phyloP scores from a whole-genome alignment of 2,113 vertebrate species.

The Dipodomys ordii region DNA sequence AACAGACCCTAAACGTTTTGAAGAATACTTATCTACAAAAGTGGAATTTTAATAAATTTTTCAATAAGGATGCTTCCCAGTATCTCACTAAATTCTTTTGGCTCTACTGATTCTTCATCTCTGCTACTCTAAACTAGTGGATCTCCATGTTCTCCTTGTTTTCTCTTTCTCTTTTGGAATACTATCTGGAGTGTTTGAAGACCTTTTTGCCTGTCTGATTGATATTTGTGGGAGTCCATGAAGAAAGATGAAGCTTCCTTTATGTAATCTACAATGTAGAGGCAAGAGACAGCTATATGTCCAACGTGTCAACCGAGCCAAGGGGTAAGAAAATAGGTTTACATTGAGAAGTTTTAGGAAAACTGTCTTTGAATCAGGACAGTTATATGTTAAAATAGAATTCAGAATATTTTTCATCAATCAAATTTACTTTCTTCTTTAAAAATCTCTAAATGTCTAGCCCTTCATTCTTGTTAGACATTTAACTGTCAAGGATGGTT shows the following conservation, averaged over 20 bases:
- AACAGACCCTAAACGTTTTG: conserved; percentile 25
- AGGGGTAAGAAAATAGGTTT: background rate
- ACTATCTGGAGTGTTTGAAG: background rate
- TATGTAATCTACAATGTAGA: background rate
- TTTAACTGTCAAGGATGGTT: background rate
- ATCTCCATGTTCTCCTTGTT: background rate
- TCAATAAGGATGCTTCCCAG: background rate
- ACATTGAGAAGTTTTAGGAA: background rate
- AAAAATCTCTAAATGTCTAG: background rate
- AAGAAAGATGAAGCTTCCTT: background rate
- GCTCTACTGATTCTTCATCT: background rate
- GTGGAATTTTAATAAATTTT: conserved; percentile 12
- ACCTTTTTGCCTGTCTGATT: conserved; percentile 22
- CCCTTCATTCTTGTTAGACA: background rate
- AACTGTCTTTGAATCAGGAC: background rate
- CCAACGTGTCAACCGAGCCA: background rate
- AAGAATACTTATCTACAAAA: background rate
- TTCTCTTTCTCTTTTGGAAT: background rate
- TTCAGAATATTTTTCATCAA: background rate
- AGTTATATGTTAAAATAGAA: background rate
- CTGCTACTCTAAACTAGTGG: background rate
- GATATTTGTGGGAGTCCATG: background rate
- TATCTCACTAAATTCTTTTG: conserved; percentile 30
- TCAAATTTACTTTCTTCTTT: conserved; percentile 13
- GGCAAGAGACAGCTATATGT: background rate